Base-by-base conservation (phyloP, 1,140 invertebrate species). In the Drosophila nikananu region DNA sequence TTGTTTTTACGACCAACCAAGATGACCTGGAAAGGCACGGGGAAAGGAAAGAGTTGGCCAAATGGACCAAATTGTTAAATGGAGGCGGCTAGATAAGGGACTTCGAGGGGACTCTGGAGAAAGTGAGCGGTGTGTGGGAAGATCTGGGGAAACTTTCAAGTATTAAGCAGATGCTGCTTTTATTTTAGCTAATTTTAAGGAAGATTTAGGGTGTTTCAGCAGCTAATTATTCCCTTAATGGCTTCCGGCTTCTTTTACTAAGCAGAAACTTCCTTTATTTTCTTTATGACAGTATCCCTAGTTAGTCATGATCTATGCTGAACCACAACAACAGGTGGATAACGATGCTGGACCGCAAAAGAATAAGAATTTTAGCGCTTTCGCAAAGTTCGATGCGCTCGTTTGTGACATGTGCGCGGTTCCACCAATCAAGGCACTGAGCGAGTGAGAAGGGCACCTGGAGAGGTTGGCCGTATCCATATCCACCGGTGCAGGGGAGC, bases 391-490 rank as follows among this genome's bases (percentile, higher is more conserved):
- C 42, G 65, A 63, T 87, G 80, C 44, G 86, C 71, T 90, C 64
- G 81, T 86, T 89, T 89, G 86, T 89, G 86, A 90, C 86, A 82
- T 90, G 75, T 52, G 81, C 64, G 61, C 75, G 71, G 86, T 90
- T 89, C 86, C 86, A 89, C 68, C 70, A 81, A 90, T 90, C 86
- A 89, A 55, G 27, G 39, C 12, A 3, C 8, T 15, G 41, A 9
- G 17, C 46, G 3, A 17, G n/a, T 7, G 21, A 19, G 23, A 30
- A 8, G 25, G 46, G 30, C 21, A 32, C 19, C 51, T 21, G 21
- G 9, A 30, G 67, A 21, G 9, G 19, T 42, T 17, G 12, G 10
- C 49, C 23, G 39, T 23, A 41, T 27, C 19, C n/a, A 23, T 52
- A 37, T 57, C 49, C 49, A 35, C 13, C 51, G n/a, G 27, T 32